phyloP scores from a whole-genome alignment of 2,888 invertebrate genomes.

The Ophion costatus region DNA sequence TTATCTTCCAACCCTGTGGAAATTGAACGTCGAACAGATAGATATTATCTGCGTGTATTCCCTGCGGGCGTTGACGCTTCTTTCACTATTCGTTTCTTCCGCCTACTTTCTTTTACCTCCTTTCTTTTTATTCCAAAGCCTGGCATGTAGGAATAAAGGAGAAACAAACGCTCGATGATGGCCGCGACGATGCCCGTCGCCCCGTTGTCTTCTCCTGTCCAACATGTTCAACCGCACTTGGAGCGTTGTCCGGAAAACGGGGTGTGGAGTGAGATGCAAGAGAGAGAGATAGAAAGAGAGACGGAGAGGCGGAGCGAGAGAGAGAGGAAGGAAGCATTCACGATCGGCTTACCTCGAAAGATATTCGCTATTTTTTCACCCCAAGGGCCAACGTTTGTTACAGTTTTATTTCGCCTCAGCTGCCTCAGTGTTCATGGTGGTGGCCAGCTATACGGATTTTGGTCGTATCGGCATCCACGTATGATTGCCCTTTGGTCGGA shows the following conservation, averaged over 20 bases:
- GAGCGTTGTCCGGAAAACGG: constrained; percentile 35
- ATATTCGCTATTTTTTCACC: constrained; percentile 69
- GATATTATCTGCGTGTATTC: constrained; percentile 58
- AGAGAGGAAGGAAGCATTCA: constrained; percentile 35
- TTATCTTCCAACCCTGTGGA: constrained; percentile 64
- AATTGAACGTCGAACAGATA: constrained; percentile 65
- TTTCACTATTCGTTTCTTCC: neutral
- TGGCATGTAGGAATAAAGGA: constrained; percentile 18
- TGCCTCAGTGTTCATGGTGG: constrained; percentile 35
- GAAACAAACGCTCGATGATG: constrained; percentile 24
- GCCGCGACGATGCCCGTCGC: neutral
- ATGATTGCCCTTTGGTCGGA: neutral
- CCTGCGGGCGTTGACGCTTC: constrained; percentile 23
- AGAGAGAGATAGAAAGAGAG: constrained; percentile 10
- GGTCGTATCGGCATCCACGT: neutral
- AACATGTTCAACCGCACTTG: constrained; percentile 7
- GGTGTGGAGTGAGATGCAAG: neutral
- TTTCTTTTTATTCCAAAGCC: neutral
- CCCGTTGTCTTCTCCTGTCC: constrained; percentile 17
- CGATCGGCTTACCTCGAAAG: constrained; percentile 58
- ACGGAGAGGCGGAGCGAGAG: no score
- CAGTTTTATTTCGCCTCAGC: constrained; percentile 68
- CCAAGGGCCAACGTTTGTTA: constrained; percentile 56
- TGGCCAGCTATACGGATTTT: neutral
- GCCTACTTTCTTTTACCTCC: neutral